Evolutionary conservation across 30 jellyfish, hydroid and myxozoan genomes (phyloP).

Genomic region (Pelagia noctiluca): DNA sequence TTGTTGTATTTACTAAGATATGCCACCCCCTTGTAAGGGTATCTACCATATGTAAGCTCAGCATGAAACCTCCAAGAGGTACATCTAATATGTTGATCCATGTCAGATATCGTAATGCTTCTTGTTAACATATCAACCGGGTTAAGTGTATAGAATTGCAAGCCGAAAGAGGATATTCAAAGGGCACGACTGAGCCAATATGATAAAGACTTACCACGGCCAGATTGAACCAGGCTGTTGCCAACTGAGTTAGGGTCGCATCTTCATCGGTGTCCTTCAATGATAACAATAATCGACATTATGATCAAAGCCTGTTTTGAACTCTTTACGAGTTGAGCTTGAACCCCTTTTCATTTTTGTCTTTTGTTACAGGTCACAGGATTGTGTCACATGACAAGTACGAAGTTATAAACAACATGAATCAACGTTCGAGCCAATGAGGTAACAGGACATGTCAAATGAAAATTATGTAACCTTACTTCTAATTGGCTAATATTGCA

Average conservation of each 20-base stretch:
- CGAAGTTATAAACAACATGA: background rate
- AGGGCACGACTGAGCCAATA: background rate
- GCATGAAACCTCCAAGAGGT: too few relatives aligned
- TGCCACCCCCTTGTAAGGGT: too few relatives aligned
- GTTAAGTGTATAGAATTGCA: too few relatives aligned
- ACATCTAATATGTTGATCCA: too few relatives aligned
- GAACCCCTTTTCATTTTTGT: too few relatives aligned
- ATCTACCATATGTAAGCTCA: too few relatives aligned
- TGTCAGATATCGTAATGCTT: too few relatives aligned
- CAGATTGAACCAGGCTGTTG: constrained; percentile 93
- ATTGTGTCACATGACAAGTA: background rate
- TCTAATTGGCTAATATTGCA: too few relatives aligned
- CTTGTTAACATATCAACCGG: too few relatives aligned
- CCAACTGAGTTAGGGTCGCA: constrained; percentile 92
- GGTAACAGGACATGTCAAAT: background rate
- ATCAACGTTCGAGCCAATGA: background rate
- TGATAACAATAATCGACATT: background rate
- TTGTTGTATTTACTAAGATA: too few relatives aligned
- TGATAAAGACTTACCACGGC: constrained; percentile 74
- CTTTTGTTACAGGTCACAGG: background rate
- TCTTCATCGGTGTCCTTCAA: constrained; percentile 91
- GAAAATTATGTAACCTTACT: too few relatives aligned
- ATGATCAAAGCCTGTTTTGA: background rate
- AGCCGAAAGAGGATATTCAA: background rate
- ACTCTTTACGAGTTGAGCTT: too few relatives aligned